Conservation (phyloP, 2,113 vertebrate species). For the Marcusenius ussheri region DNA sequence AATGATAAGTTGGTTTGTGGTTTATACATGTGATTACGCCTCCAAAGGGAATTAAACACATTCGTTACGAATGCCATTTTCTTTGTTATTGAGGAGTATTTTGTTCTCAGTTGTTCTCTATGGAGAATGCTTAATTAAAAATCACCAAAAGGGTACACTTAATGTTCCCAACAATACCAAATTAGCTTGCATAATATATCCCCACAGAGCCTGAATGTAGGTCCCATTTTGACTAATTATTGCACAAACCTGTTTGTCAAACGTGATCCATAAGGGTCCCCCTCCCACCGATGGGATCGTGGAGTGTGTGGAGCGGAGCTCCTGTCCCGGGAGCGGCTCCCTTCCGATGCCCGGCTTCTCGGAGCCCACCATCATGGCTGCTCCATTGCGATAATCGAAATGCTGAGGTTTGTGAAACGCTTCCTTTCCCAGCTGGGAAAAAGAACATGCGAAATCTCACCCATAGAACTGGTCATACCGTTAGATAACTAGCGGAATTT, state of each 20-base stretch:
- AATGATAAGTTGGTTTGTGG: neutral
- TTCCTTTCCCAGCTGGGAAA: constrained; percentile 65
- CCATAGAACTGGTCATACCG: neutral
- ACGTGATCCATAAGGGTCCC: constrained; percentile 74
- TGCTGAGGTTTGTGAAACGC: constrained; percentile 83
- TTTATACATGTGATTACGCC: neutral
- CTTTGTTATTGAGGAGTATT: neutral
- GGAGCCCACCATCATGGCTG: constrained; percentile 60
- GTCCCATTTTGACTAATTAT: neutral
- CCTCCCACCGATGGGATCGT: constrained; percentile 57
- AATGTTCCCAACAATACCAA: neutral
- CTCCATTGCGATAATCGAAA: constrained; percentile 65
- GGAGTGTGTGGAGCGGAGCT: constrained; percentile 53
- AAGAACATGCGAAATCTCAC: constrained; percentile 1
- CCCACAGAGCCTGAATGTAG: neutral
- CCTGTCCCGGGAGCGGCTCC: constrained; percentile 61
- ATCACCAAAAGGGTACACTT: neutral
- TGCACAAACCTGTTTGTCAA: constrained; percentile 79
- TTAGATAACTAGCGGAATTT: neutral
- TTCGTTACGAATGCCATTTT: neutral
- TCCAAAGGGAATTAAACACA: neutral
- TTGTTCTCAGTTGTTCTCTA: neutral
- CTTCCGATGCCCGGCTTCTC: constrained; percentile 78
- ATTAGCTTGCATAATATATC: neutral
- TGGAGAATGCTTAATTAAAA: neutral